Evolutionary conservation across 2,113 vertebrate genomes (phyloP).

Genomic region (Pongo abelii): DNA sequence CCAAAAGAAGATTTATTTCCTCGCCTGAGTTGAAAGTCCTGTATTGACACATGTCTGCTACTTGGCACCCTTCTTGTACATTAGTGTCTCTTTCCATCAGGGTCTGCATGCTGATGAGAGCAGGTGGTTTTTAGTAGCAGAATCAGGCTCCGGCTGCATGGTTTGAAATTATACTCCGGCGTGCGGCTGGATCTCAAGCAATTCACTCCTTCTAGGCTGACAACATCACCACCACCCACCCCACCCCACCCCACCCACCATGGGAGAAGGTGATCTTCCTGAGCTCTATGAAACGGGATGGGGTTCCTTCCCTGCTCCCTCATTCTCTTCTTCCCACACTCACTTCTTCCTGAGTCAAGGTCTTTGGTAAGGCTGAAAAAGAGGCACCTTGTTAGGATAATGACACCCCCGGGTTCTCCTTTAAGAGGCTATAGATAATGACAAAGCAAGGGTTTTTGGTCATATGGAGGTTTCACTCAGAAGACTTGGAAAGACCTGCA

Average conservation of each 20-base stretch:
- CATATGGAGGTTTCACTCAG: background rate
- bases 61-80: conserved; percentile 40
- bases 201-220: background rate
- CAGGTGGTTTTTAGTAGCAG: conserved; percentile 27
- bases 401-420: background rate
- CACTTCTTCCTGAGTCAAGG: background rate
- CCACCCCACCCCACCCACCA: no score
- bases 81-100: conserved; percentile 56
- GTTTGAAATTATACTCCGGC: background rate
- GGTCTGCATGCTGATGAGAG: conserved; percentile 61
- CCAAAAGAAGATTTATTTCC: conserved; percentile 62
- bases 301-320: background rate
- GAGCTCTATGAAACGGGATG: background rate
- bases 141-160: background rate
- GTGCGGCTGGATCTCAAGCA: background rate
- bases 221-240: rapidly evolving
- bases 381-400: background rate
- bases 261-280: background rate
- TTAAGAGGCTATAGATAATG: background rate
- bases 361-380: background rate
- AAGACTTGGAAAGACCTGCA: background rate
- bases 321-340: background rate
- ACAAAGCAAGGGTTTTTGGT: background rate
- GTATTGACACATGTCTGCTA: background rate
- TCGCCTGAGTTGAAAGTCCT: conserved; percentile 36